Evolutionary conservation across 2,113 vertebrate species (phyloP).

Genomic region (Erythrolamprus reginae): DNA sequence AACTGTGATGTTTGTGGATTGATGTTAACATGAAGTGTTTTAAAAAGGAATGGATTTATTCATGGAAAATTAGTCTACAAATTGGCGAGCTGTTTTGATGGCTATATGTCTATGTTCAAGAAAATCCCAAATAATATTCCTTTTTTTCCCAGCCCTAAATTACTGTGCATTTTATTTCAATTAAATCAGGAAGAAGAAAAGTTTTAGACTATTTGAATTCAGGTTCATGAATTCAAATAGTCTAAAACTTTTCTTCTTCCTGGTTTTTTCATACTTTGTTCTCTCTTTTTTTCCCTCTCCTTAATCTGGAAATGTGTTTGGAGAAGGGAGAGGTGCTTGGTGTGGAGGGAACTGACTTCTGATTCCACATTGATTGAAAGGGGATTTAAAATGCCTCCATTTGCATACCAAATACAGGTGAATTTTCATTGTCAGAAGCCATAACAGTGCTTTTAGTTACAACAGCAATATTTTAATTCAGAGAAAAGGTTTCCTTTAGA

Average conservation of each 20-base stretch:
- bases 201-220: no score
- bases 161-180: neutral
- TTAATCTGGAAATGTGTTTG: neutral
- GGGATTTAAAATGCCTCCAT: neutral
- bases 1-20: neutral
- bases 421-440: neutral
- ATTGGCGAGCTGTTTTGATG: neutral
- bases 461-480: neutral
- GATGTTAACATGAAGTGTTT: neutral
- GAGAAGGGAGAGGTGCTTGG: accelerated
- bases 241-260: neutral
- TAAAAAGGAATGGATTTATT: neutral
- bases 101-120: neutral
- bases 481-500: neutral
- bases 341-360: neutral
- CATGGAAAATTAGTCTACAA: neutral
- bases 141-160: neutral
- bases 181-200: no score
- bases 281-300: neutral
- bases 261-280: neutral
- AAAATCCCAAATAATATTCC: neutral
- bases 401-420: neutral
- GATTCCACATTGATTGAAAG: neutral
- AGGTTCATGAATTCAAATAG: no score
- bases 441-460: neutral